Evolutionary conservation across 2,113 vertebrate genomes (phyloP).

Genomic region (Isurus oxyrinchus): DNA sequence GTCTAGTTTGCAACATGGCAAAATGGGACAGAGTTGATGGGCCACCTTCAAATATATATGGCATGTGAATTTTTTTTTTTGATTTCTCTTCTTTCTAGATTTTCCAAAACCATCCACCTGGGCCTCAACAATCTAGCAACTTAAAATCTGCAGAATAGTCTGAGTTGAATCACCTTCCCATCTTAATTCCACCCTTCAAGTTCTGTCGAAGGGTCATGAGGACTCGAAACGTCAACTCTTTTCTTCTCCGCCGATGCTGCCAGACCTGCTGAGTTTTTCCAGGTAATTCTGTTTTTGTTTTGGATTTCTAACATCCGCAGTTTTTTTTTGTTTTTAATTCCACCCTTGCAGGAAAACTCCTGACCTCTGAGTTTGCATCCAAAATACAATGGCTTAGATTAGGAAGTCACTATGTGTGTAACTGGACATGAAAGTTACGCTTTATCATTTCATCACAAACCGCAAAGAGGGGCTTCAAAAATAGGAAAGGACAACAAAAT

Average conservation of each 20-base stretch:
- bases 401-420: not conserved
- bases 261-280: too few species aligned
- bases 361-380: not conserved
- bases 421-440: not conserved
- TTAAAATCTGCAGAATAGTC: not conserved
- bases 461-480: not conserved
- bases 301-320: too few species aligned
- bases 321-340: too few species aligned
- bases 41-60: not conserved
- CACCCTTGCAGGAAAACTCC: not conserved
- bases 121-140: not conserved
- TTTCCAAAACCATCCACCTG: not conserved
- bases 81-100: too few species aligned
- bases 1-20: not conserved
- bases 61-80: not conserved
- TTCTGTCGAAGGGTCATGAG: too few species aligned
- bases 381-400: not conserved
- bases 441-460: not conserved
- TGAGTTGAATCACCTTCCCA: not conserved
- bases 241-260: too few species aligned
- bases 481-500: not conserved
- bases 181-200: not conserved
- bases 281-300: too few species aligned
- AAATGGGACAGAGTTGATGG: not conserved
- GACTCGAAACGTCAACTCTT: too few species aligned